These are phyloP conservation scores for Megaptera novaeangliae DNA, from an alignment of 2,113 vertebrate species.

Conservation along the genomic window DNA sequence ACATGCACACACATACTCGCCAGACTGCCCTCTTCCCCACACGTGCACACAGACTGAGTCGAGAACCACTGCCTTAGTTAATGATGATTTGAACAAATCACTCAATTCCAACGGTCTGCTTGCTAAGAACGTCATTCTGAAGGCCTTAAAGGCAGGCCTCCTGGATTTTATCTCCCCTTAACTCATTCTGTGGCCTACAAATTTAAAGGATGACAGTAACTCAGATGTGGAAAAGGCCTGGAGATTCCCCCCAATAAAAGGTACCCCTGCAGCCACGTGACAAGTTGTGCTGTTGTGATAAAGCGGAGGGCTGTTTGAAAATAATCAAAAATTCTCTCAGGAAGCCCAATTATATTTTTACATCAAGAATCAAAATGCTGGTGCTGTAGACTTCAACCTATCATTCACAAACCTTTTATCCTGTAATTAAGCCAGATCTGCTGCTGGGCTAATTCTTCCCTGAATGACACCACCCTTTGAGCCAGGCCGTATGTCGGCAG, in stretches of 20 bases:
- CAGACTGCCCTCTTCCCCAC: neutral
- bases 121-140: neutral
- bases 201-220: neutral
- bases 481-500: neutral
- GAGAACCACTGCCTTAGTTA: neutral
- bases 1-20: neutral
- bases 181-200: slow-evolving; percentile 3
- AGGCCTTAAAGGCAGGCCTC: neutral
- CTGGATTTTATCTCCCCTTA: slow-evolving; percentile 17
- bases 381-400: slow-evolving; percentile 52
- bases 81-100: neutral
- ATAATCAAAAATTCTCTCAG: slow-evolving; percentile 72
- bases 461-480: slow-evolving; percentile 43
- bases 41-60: fast-evolving
- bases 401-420: slow-evolving; percentile 75
- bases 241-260: neutral
- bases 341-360: slow-evolving; percentile 76
- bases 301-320: slow-evolving; percentile 65
- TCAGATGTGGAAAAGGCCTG: neutral
- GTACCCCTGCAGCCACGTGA: neutral
- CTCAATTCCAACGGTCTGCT: neutral
- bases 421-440: slow-evolving; percentile 75
- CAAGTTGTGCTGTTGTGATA: slow-evolving; percentile 28
- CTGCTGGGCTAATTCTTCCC: slow-evolving; percentile 57
- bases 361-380: slow-evolving; percentile 69